phyloP scores from a whole-genome alignment of 2,113 vertebrate species.

The Chloropsis hardwickii region DNA sequence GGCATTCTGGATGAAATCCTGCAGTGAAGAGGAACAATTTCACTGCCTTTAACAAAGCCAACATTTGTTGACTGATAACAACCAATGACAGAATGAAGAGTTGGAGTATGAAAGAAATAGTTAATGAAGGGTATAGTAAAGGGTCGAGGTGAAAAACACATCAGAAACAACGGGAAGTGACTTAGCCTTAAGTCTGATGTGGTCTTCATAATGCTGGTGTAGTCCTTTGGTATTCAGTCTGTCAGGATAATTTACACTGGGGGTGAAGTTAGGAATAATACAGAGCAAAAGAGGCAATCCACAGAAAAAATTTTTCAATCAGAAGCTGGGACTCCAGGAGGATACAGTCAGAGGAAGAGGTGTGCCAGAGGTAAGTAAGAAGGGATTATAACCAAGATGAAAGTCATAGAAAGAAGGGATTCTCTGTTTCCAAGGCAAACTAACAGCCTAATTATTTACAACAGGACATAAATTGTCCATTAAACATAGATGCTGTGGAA shows the following conservation, averaged over 20 bases:
- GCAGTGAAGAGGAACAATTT: background rate
- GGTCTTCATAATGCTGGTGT: background rate
- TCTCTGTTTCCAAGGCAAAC: background rate
- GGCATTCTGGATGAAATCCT: background rate
- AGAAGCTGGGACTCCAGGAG: background rate
- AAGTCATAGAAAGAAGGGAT: background rate
- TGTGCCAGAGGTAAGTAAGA: background rate
- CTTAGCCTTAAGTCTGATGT: background rate
- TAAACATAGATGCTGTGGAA: background rate
- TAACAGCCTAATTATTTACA: constrained; percentile 6
- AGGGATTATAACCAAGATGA: background rate
- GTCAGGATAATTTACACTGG: background rate
- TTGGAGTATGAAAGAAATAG: background rate
- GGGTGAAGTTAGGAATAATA: background rate
- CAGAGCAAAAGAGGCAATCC: background rate
- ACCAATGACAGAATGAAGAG: background rate
- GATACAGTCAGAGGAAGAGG: background rate
- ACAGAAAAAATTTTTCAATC: background rate
- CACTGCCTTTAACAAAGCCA: background rate
- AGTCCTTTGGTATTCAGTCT: background rate
- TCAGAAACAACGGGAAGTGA: background rate
- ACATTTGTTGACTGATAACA: background rate
- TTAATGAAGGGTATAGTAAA: background rate
- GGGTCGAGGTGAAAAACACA: background rate
- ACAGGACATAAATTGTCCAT: background rate